Evolutionary conservation across 2,113 vertebrate species (phyloP).

Genomic region (Puffinus mauretanicus): DNA sequence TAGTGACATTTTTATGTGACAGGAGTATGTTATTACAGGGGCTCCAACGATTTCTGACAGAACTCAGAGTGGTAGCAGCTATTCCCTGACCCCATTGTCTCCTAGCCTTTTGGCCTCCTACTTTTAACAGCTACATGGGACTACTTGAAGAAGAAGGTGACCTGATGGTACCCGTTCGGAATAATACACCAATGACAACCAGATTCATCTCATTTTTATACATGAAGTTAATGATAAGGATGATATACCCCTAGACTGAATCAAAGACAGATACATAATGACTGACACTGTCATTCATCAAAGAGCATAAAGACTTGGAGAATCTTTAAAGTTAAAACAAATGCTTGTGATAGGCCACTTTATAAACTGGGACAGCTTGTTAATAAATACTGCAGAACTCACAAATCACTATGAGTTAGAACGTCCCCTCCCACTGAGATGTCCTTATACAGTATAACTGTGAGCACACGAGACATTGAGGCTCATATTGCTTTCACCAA

Average conservation of each 20-base stretch:
- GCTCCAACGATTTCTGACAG: neutral
- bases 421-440: neutral
- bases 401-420: neutral
- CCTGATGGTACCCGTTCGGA: neutral
- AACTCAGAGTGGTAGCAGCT: neutral
- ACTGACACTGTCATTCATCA: neutral
- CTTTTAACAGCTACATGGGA: neutral
- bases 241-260: neutral
- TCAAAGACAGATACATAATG: neutral
- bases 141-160: neutral
- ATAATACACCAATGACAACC: neutral
- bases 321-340: neutral
- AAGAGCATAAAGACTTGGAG: neutral
- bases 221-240: neutral
- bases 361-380: neutral
- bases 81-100: neutral
- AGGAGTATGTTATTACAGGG: neutral
- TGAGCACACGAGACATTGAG: neutral
- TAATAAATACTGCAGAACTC: neutral
- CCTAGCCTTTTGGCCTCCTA: neutral
- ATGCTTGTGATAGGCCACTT: neutral
- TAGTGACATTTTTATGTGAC: neutral
- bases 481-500: neutral
- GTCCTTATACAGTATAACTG: neutral
- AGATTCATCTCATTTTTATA: neutral